Evolutionary conservation across 2,113 vertebrate species (phyloP).

Genomic region (Ictalurus furcatus): DNA sequence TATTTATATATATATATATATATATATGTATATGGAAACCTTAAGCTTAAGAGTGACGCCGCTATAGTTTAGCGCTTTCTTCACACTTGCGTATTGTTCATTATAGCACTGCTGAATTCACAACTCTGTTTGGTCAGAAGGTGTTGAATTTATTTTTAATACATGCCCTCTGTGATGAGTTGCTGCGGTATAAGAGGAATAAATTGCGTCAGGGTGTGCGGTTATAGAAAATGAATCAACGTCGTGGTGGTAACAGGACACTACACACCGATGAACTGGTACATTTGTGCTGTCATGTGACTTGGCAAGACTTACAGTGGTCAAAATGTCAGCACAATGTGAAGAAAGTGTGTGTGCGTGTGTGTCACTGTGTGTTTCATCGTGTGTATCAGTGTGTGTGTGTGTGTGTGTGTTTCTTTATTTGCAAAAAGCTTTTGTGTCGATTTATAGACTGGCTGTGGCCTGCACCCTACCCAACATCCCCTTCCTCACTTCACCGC

Average conservation of each 20-base stretch:
- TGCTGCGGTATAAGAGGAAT: neutral
- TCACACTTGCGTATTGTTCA: neutral
- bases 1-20: too few relatives aligned
- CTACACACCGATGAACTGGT: neutral
- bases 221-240: neutral
- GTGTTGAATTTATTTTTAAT: too few relatives aligned
- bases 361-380: slow-evolving; percentile 6
- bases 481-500: slow-evolving; percentile 43
- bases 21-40: too few relatives aligned
- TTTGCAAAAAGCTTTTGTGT: slow-evolving; percentile 42
- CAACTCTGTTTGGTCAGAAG: neutral
- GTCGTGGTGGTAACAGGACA: neutral
- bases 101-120: neutral
- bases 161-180: neutral
- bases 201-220: neutral
- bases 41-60: neutral
- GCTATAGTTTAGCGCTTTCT: neutral
- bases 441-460: slow-evolving; percentile 31
- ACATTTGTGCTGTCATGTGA: neutral
- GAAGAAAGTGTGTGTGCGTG: slow-evolving; percentile 11
- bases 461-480: slow-evolving; percentile 48
- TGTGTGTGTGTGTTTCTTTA: slow-evolving; percentile 25
- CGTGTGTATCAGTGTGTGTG: slow-evolving; percentile 6
- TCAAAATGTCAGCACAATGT: neutral
- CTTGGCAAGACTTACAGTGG: neutral